Evolutionary conservation across 2,113 vertebrate genomes (phyloP), one percentile per base, ranked within the genome.

Genomic region (Neotragus pygmaeus): DNA sequence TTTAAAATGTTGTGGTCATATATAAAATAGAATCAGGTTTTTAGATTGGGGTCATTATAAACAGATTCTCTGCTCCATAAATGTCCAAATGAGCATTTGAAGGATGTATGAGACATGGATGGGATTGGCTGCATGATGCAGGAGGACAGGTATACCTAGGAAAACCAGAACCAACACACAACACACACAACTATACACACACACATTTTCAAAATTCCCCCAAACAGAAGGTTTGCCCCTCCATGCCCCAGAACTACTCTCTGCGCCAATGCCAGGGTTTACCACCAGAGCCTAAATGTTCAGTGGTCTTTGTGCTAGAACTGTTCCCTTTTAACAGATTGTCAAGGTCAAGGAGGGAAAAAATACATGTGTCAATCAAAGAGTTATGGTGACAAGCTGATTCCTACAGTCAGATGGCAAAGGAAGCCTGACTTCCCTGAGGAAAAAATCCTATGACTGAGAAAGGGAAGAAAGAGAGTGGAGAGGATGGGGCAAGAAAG

Each of bases 1-100:
- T 66, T 78, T n/a, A 85, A 97, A 96, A 87, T 47, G 49, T 43
- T 66, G 11, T 33, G 15, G 62, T 49, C 4, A 6, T 82, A 16
- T 90, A 43, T 57, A 92, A 86, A 70, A 53, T 3, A 81, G 33
- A 88, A 7, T 57, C 51, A 53, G 16, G 8, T 80, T 90, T 88
- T 25, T 57, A 73, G 33, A 49, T 11, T 5, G 6, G 6, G 5
- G 1, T 58, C 58, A 57, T 39, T 88, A 53, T 43, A 95, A 62
- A 57, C 49, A 86, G 47, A 36, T 21, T 62, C n/a, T 75, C 43
- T 43, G 2, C 39, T 78, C 7, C 1, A 1, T 53, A 17, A 82
- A 78, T 58, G 27, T 47, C 15, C 62, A 83, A 12, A 8, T 84
- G 14, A 39, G 5, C 23, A 43, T 55, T 95, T 49, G 19, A 43